Base-by-base conservation (phyloP, 53 echinoderm and acorn worm species). In the Astropecten irregularis region DNA sequence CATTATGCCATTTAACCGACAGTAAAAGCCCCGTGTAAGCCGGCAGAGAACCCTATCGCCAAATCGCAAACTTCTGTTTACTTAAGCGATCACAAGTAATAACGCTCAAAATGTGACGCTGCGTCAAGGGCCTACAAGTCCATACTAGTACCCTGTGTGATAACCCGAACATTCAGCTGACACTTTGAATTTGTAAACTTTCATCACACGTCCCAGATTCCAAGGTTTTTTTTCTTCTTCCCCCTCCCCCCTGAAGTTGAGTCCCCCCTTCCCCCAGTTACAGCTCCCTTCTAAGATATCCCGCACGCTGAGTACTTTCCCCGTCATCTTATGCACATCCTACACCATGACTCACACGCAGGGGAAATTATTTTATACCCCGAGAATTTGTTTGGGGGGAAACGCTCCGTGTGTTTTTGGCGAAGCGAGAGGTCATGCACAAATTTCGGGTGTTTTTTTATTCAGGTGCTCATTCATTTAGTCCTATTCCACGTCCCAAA, bases 371-470 rank as follows among this genome's bases (percentile, higher is more conserved):
- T 64, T 34, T 34, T 36, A 36, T 64, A 35, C 37, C 20, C 64
- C 64, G 2, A 58, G 59, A 28, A 58, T 58, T 58, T 58, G n/a
- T n/a, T n/a, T n/a, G n/a, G 27, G 27, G 59, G 59, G 59, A 58
- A 58, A 29, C 30, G 28, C 59, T 58, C 59, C 19, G 59, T 58
- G 59, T 58, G n/a, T 15, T 3, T 58, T 26, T 58, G 59, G 14
- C 59, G 21, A 29, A 30, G n/a, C 31, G 19, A 29, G 59, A 58
- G 59, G 59, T 58, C 59, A 58, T 30, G 29, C 13, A 28, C 6
- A 8, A 58, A 13, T 58, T 30, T 31, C 59, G 6, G 59, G 29
- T 58, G 59, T 14, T 58, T n/a, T n/a, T n/a, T n/a, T n/a, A n/a
- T n/a, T n/a, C n/a, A n/a, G n/a, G n/a, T n/a, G n/a, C n/a, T n/a